Evolutionary conservation across 2,797 vertebrate species (phyloP).

Genomic region (Pempheris klunzingeri): DNA sequence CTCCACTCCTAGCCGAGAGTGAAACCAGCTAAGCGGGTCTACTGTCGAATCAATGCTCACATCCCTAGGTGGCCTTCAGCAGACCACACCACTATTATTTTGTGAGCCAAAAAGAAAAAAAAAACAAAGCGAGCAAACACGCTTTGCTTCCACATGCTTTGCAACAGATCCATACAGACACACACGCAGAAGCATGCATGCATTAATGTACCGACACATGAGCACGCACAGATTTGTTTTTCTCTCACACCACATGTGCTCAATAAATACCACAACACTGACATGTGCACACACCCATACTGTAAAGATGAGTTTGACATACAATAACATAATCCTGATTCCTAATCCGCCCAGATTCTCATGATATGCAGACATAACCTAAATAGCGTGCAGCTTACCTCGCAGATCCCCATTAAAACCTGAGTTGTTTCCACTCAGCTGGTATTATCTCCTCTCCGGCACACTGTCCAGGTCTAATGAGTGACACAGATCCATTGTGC

Average conservation of each 20-base stretch:
- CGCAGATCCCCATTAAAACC: conserved; percentile 59
- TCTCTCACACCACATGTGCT: conserved; percentile 17
- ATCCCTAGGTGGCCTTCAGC: not conserved
- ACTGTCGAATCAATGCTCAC: conserved; percentile 34
- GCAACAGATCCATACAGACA: conserved; percentile 4
- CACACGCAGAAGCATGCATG: not conserved
- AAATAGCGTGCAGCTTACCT: conserved; percentile 57
- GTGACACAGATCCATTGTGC: conserved; percentile 66
- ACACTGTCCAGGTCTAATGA: conserved; percentile 65
- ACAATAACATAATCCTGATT: conserved; percentile 58
- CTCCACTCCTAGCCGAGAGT: conserved; percentile 24
- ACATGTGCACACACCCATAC: conserved; percentile 21
- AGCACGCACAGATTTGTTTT: not conserved
- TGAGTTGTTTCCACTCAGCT: conserved; percentile 63
- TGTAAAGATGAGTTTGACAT: conserved; percentile 32
- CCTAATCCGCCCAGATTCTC: conserved; percentile 61
- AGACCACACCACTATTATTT: conserved; percentile 10
- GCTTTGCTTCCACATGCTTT: conserved; percentile 7
- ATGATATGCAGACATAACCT: conserved; percentile 72
- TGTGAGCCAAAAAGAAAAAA: not conserved
- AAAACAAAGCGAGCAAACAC: conserved; percentile 8
- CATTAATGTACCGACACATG: not conserved
- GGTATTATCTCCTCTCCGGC: conserved; percentile 67
- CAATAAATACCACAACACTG: conserved; percentile 25
- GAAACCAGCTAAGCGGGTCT: conserved; percentile 52